phyloP scores from a whole-genome alignment of 2,888 invertebrate genomes.

The Pyrrhosoma nymphula region DNA sequence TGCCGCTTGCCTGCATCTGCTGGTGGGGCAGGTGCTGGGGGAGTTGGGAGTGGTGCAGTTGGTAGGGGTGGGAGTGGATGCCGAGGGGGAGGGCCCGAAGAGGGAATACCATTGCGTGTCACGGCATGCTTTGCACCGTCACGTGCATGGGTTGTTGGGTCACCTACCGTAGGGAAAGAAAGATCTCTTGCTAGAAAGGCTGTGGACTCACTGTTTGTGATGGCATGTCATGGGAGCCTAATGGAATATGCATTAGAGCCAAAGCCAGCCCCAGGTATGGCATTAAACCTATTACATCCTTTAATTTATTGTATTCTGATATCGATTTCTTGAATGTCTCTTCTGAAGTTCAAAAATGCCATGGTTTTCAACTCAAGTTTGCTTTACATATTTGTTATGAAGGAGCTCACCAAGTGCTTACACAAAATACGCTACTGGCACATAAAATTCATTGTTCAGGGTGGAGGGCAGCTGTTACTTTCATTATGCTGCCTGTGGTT shows the following conservation, averaged over 20 bases:
- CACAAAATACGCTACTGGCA: too few relatives aligned
- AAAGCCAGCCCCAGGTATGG: slow-evolving; percentile 81
- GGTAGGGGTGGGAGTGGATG: slow-evolving; percentile 57
- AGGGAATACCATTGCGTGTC: slow-evolving; percentile 87
- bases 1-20: slow-evolving; percentile 75
- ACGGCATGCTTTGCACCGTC: slow-evolving; percentile 89
- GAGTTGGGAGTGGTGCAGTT: not conserved
- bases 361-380: too few relatives aligned
- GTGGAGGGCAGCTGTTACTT: too few relatives aligned
- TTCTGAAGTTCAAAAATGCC: too few relatives aligned
- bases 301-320: too few relatives aligned
- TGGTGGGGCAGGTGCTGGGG: slow-evolving; percentile 73
- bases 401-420: too few relatives aligned
- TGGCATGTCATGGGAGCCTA: slow-evolving; percentile 92
- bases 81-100: slow-evolving; percentile 79
- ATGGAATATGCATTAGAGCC: slow-evolving; percentile 94
- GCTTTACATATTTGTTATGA: too few relatives aligned
- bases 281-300: not conserved
- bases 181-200: slow-evolving; percentile 79
- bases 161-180: slow-evolving; percentile 77
- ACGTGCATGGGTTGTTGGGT: slow-evolving; percentile 84
- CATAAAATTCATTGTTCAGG: too few relatives aligned
- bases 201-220: slow-evolving; percentile 92
- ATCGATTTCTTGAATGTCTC: too few relatives aligned
- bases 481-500: too few relatives aligned